A percentile compares a stretch with the other conserved stretches of the same genome.
These are phyloP conservation scores for Digitonthophagus gazella DNA, from an alignment of 2,888 invertebrate species.

Conservation along the genomic window DNA sequence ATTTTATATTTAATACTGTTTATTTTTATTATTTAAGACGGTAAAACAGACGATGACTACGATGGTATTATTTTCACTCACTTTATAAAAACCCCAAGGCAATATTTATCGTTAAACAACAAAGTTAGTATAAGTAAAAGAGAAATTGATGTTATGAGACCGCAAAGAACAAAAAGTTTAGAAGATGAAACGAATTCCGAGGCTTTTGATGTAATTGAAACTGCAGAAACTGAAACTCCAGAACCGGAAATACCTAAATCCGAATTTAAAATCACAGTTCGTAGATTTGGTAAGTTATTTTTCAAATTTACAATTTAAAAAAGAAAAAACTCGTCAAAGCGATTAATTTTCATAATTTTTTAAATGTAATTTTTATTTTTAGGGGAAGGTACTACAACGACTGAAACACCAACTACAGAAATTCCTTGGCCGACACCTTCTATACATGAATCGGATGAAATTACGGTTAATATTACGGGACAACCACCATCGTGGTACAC, in stretches of 20 bases:
- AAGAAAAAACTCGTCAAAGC: too few species aligned
- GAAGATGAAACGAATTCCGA: background rate
- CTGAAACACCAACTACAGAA: background rate
- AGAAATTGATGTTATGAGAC: background rate
- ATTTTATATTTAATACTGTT: too few species aligned
- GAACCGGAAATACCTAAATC: too few species aligned
- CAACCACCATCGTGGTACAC: background rate
- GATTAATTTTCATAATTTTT: too few species aligned
- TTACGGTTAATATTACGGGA: background rate
- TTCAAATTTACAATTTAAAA: too few species aligned
- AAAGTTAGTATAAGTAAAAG: background rate
- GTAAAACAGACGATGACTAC: background rate
- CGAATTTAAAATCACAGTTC: background rate
- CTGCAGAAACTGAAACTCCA: background rate
- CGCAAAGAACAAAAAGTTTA: background rate
- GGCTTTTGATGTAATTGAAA: background rate
- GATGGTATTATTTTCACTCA: background rate
- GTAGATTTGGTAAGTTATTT: background rate
- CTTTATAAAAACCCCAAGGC: background rate
- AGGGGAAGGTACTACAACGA: background rate
- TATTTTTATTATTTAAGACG: too few species aligned
- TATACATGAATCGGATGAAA: background rate
- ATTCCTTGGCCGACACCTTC: background rate
- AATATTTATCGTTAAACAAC: background rate
- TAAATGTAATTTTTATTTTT: background rate